Conservation (phyloP, 2,797 vertebrate genomes). For the Mycteria americana region DNA sequence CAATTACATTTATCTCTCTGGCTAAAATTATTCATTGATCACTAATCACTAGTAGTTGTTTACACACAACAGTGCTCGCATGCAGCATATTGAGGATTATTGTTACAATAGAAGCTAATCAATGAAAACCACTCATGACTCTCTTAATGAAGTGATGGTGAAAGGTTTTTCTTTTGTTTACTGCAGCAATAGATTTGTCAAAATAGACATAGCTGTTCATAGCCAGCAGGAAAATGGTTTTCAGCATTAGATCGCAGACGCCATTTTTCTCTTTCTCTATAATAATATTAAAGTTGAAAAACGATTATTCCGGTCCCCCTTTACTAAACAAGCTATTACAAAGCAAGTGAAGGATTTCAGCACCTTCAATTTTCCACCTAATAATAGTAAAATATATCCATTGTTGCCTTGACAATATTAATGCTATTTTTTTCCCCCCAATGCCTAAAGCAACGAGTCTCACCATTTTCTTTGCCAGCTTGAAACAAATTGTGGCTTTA, state of each 20-base stretch:
- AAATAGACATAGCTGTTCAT: constrained; percentile 52
- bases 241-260: constrained; percentile 32
- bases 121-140: constrained; percentile 64
- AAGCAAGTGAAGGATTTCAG: constrained; percentile 51
- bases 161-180: constrained; percentile 64
- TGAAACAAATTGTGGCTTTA: constrained; percentile 8
- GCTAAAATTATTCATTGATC: constrained; percentile 74
- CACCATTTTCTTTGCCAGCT: constrained; percentile 7
- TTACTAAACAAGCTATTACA: constrained; percentile 63
- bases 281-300: constrained; percentile 66
- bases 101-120: constrained; percentile 71
- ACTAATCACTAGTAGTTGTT: constrained; percentile 74
- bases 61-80: constrained; percentile 60
- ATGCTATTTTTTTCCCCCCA: neutral
- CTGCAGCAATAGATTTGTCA: constrained; percentile 54
- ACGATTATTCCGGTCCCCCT: constrained; percentile 7
- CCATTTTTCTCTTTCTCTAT: constrained; percentile 47
- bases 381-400: constrained; percentile 48
- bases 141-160: constrained; percentile 60
- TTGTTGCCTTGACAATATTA: constrained; percentile 53
- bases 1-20: constrained; percentile 51
- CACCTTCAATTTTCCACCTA: constrained; percentile 58
- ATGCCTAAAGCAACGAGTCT: neutral
- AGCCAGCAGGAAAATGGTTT: constrained; percentile 57
- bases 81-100: constrained; percentile 64